These are phyloP conservation scores for Cromileptes altivelis DNA, from an alignment of 2,113 vertebrate species.

Conservation along the genomic window DNA sequence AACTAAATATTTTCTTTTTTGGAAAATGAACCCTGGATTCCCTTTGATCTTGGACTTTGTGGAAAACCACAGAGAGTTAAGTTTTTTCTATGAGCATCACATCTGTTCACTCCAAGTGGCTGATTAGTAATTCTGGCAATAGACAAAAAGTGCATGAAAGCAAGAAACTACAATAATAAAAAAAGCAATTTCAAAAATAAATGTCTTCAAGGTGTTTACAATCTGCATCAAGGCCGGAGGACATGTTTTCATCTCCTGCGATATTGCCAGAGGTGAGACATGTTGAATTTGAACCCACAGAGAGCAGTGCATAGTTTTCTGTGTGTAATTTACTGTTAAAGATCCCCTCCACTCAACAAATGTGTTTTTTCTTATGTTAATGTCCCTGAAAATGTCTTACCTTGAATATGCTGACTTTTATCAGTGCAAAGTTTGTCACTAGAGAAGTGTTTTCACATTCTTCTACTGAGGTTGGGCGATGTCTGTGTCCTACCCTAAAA, in stretches of 20 bases:
- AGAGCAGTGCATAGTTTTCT: background rate
- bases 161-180: too few relatives aligned
- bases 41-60: background rate
- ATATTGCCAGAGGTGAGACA: background rate
- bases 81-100: background rate
- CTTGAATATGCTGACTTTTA: too few relatives aligned
- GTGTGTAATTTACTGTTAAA: background rate
- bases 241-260: constrained; percentile 7
- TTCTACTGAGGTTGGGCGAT: too few relatives aligned
- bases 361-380: too few relatives aligned
- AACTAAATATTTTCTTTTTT: background rate
- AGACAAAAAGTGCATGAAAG: background rate
- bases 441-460: too few relatives aligned
- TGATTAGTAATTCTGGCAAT: background rate
- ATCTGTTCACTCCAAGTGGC: background rate
- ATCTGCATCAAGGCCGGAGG: constrained; percentile 6
- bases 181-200: constrained; percentile 5
- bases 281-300: background rate
- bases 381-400: too few relatives aligned
- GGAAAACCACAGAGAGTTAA: background rate
- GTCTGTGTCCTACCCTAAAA: too few relatives aligned
- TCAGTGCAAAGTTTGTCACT: too few relatives aligned
- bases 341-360: too few relatives aligned
- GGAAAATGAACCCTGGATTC: background rate
- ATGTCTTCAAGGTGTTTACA: constrained; percentile 18